Evolutionary conservation across 2,113 vertebrate species (phyloP), one percentile per base, ranked within the genome.

Genomic region (Coregonus clupeaformis): DNA sequence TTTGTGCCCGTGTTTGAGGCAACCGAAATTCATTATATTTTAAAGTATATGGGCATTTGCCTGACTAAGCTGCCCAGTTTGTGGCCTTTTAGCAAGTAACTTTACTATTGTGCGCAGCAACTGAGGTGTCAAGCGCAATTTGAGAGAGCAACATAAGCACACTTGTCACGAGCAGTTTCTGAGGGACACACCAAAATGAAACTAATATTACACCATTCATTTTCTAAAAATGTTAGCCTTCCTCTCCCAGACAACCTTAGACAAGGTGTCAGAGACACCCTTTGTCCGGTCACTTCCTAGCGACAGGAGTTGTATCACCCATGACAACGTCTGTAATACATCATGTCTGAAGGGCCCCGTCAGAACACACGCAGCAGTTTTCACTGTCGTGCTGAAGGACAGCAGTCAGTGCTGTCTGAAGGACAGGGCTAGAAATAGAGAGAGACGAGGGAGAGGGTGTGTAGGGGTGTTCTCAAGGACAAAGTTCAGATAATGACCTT

Each of bases 281-380:
- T 24, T 18, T 29, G 71, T 5, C 42, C 6, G 27, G 68, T 29
- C 27, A 3, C 71, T 57, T 77, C 75, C 29, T 6, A 16, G 70
- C 66, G 68, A 71, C 71, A 4, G 27, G 42, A 75, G 60, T 88
- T 76, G 20, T 1, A 7, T 76, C 42, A 14, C n/a, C 9, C 16
- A 73, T 42, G 72, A 67, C 49, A 24, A 14, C 5, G 32, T 24
- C 75, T 12, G 9, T 68, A 12, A 81, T 6, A 36, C 24, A 75
- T 81, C 74, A 74, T 73, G 71, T 27, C 74, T 14, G 69, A 75
- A 73, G 67, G 75, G 75, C 78, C 78, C 77, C 22, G 52, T 71
- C 52, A 0, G 64, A 22, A 52, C 68, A 64, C 63, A 74, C 14
- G 25, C 68, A 74, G 82, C 70, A 57, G 6, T 84, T 74, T 82